These are phyloP conservation scores for Riparia riparia DNA, from an alignment of 2,113 vertebrate genomes.

Conservation along the genomic window DNA sequence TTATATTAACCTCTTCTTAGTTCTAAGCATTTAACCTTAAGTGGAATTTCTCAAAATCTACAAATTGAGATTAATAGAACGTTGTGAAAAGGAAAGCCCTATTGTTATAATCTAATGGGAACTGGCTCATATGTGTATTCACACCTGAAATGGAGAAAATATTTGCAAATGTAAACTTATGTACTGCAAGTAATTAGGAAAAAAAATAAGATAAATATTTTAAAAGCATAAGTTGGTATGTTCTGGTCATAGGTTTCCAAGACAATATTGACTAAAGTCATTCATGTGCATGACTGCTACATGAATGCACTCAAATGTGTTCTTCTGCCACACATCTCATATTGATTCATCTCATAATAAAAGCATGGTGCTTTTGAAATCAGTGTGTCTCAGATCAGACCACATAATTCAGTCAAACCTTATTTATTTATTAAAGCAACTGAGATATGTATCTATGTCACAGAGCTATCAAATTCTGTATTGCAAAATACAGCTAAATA, in stretches of 20 bases:
- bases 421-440: not conserved
- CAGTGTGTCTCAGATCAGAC: not conserved
- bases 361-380: not conserved
- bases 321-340: not conserved
- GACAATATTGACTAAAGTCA: not conserved
- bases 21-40: not conserved
- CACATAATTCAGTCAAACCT: not conserved
- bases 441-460: not conserved
- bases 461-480: not conserved
- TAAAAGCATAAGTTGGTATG: not conserved
- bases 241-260: not conserved
- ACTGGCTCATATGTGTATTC: not conserved
- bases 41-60: not conserved
- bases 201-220: not conserved
- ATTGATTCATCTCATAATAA: not conserved
- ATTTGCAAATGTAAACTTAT: not conserved
- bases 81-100: not conserved
- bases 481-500: not conserved
- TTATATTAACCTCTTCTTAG: not conserved
- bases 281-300: not conserved
- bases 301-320: not conserved
- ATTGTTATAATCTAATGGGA: not conserved
- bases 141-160: not conserved
- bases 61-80: not conserved
- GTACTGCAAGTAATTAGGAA: not conserved